Conservation (phyloP, 2,888 invertebrate species). For the Stenodema calcarata region DNA sequence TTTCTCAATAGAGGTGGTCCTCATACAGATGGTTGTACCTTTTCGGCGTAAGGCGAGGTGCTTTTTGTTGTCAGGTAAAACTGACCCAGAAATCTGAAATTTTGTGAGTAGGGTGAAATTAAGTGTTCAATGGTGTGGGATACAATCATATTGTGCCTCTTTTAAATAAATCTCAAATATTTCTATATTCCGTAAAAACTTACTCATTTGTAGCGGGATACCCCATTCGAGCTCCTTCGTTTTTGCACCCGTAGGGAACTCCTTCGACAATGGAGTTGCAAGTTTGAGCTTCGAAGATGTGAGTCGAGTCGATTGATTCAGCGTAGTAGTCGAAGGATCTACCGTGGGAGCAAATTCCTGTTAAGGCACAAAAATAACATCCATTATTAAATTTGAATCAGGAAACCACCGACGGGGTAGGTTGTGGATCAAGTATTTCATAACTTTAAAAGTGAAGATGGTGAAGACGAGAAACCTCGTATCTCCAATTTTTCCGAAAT, state of each 20-base stretch:
- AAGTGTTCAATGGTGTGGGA: no score
- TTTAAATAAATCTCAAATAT: neutral
- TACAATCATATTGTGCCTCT: no score
- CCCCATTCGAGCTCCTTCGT: constrained; percentile 46
- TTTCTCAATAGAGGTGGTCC: no score
- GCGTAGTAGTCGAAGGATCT: constrained; percentile 53
- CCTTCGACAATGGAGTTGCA: constrained; percentile 33
- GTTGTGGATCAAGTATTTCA: no score
- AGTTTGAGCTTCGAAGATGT: constrained; percentile 32
- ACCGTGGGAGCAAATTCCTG: constrained; percentile 54
- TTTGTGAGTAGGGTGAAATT: no score
- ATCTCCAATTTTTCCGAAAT: no score
- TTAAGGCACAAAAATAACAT: no score
- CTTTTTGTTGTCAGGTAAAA: constrained; percentile 13
- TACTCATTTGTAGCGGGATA: constrained; percentile 28
- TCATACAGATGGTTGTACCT: no score
- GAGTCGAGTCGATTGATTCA: constrained; percentile 48
- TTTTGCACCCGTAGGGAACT: neutral
- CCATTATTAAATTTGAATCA: no score
- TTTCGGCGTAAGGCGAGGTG: neutral
- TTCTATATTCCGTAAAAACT: neutral
- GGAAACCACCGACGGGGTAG: no score
- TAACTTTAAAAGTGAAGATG: no score
- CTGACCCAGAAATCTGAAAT: neutral
- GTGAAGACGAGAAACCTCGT: no score